Conservation (phyloP, 2,797 vertebrate species). For the Coluber constrictor region DNA sequence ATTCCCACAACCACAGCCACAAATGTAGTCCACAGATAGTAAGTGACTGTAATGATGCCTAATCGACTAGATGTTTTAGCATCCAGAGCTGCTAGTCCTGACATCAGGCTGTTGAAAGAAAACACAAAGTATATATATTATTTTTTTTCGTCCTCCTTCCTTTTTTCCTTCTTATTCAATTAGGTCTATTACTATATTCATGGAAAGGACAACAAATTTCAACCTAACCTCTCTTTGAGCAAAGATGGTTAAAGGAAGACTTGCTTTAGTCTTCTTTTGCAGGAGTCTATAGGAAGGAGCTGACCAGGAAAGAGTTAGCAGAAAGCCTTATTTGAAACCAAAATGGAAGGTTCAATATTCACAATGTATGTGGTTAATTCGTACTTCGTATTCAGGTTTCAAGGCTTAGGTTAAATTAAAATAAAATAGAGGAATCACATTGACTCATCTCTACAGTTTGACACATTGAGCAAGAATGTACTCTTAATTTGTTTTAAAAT, state of each 20-base stretch:
- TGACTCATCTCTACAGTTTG: not conserved
- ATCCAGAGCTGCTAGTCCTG: slow-evolving; percentile 90
- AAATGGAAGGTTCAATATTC: not conserved
- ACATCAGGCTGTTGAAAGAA: slow-evolving; percentile 84
- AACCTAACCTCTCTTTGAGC: not conserved
- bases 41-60: slow-evolving; percentile 91
- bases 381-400: not conserved
- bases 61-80: slow-evolving; percentile 93
- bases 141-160: not conserved
- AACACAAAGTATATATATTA: not conserved
- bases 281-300: not conserved
- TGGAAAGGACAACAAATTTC: not conserved
- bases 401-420: not conserved
- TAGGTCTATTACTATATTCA: not conserved
- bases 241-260: not conserved
- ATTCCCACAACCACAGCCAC: slow-evolving; percentile 93
- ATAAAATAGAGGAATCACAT: not conserved
- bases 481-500: not conserved
- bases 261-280: not conserved
- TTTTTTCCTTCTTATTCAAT: not conserved
- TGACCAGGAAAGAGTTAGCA: not conserved
- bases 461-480: not conserved
- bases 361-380: not conserved
- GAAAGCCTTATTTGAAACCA: not conserved
- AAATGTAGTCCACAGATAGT: slow-evolving; percentile 97